These are phyloP conservation scores for Aphelenchoides avenae DNA, from an alignment of 1,140 invertebrate species.

Conservation along the genomic window DNA sequence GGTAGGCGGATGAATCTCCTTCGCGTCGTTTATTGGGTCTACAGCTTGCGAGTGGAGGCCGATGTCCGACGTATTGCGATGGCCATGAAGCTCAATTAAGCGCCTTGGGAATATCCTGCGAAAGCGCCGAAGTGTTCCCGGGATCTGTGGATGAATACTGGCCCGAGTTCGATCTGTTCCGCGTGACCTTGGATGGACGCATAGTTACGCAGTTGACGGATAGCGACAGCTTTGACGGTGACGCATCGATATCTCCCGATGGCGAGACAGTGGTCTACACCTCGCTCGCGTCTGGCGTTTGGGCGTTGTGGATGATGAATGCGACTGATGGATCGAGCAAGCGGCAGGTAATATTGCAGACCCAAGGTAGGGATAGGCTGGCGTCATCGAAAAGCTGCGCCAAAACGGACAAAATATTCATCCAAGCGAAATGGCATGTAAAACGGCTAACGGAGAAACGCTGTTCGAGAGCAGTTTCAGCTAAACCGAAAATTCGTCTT, in stretches of 20 bases:
- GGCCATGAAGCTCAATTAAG: conserved; percentile 2
- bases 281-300: background rate
- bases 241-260: conserved; percentile 16
- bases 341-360: conserved; percentile 28
- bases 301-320: conserved; percentile 29
- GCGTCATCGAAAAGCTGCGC: no score
- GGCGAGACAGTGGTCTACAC: conserved; percentile 9
- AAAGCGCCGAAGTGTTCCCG: background rate
- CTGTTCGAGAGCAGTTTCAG: no score
- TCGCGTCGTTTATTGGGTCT: no score
- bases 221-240: conserved; percentile 3
- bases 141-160: background rate
- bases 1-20: no score
- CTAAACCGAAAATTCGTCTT: no score
- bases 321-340: conserved; percentile 14
- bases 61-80: conserved; percentile 4
- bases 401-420: no score
- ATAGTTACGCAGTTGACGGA: conserved; percentile 7
- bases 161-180: conserved; percentile 14
- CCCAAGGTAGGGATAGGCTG: no score
- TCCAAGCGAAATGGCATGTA: no score
- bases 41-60: no score
- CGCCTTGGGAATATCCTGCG: background rate
- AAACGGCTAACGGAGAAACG: no score
- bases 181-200: conserved; percentile 9